Evolutionary conservation across 2,888 invertebrate genomes (phyloP).

Genomic region (Timandra comae): DNA sequence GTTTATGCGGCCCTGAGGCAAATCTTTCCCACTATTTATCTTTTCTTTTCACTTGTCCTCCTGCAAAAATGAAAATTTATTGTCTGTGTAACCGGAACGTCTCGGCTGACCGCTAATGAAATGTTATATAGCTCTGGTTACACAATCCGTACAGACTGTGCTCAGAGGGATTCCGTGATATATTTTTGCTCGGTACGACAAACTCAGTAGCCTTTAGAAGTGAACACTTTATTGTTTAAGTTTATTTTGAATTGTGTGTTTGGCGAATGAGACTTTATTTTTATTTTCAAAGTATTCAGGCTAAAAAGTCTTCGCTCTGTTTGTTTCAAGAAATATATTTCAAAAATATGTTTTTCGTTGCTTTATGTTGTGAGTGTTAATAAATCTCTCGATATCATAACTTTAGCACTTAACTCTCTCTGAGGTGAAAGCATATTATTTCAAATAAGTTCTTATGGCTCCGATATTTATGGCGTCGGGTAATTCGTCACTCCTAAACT

Average conservation of each 20-base stretch:
- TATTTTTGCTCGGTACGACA: constrained; percentile 33
- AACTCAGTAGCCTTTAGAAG: constrained; percentile 24
- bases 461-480: constrained; percentile 29
- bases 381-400: no score
- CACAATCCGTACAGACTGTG: constrained; percentile 22
- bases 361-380: no score
- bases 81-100: constrained; percentile 50
- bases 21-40: constrained; percentile 48
- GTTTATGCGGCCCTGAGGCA: constrained; percentile 33
- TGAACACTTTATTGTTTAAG: constrained; percentile 23
- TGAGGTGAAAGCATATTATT: constrained; percentile 9
- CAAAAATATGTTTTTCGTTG: no score
- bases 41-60: constrained; percentile 66
- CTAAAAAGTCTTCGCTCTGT: no score
- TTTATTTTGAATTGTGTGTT: constrained; percentile 14
- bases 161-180: constrained; percentile 31
- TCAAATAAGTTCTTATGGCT: constrained; percentile 21
- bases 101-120: constrained; percentile 62
- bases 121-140: constrained; percentile 49
- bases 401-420: no score
- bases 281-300: no score
- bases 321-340: no score
- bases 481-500: constrained; percentile 37
- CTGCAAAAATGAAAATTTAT: constrained; percentile 71
- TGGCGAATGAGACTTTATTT: constrained; percentile 11